Evolutionary conservation across 2,797 vertebrate genomes (phyloP), one percentile per base, ranked within the genome.

Genomic region (Margarornis squamiger): DNA sequence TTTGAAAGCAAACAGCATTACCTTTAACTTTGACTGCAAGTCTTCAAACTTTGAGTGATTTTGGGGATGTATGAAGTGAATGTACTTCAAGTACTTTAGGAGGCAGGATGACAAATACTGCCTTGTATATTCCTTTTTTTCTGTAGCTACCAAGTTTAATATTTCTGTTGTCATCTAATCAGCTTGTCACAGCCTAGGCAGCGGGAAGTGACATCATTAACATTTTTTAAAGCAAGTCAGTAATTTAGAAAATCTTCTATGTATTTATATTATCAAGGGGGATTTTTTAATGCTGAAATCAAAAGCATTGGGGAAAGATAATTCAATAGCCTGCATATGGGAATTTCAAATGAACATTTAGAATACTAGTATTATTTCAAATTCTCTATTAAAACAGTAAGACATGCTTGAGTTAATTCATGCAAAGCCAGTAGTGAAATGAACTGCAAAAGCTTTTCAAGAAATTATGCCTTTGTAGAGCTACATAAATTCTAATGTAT

Each of bases 341-440:
- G n/a, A 94, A 86, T 94, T 95, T 91, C 54, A 90, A 68, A 76
- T 78, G 71, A 93, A 78, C 38, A 82, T 92, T 80, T 85, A 96
- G 83, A 93, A 83, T 95, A 92, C 39, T 62, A 79, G 3, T 93
- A 45, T 86, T 81, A 52, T 95, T 82, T 94, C 62, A 84, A 94
- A 95, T 91, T 88, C 29, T 94, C 43, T 92, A 30, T 78, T 89
- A 92, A 97, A 97, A 88, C 90, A 87, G 43, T 87, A 95, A 92
- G 91, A 88, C 2, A 10, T 96, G 79, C 91, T 86, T 85, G 54
- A 94, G 67, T 80, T 97, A 93, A 97, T 94, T 97, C 48, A 88
- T 96, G 65, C 94, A 95, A 92, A 97, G 91, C 79, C 87, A 97
- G 87, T 96, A 97, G 93, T 92, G 29, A 86, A 92, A 74, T 96